Percentiles rank a stretch among this genome's conserved stretches.
phyloP scores from a whole-genome alignment of 1,140 invertebrate genomes.

The Oncopodura yosiiana region DNA sequence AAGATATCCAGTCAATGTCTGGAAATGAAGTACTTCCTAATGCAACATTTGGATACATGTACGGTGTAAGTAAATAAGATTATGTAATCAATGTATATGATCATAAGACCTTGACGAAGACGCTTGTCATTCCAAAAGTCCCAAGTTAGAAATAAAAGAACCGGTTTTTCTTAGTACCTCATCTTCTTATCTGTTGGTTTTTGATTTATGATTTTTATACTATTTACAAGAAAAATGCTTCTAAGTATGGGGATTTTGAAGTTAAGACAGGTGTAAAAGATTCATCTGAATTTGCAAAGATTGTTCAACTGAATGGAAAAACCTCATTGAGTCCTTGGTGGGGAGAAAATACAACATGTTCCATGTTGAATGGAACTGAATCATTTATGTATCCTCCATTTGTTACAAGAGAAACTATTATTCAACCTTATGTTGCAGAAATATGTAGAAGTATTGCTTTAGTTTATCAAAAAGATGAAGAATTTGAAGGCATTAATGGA shows the following conservation, averaged over 20 bases:
- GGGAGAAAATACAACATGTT: slow-evolving; percentile 51
- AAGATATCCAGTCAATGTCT: too few relatives aligned
- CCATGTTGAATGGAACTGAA: slow-evolving; percentile 60
- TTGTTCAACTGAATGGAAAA: slow-evolving; percentile 51
- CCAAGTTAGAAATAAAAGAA: too few relatives aligned
- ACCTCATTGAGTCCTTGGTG: slow-evolving; percentile 42
- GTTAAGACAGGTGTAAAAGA: too few relatives aligned
- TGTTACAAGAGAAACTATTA: slow-evolving; percentile 40
- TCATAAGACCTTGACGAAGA: not conserved
- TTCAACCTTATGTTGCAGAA: slow-evolving; percentile 26
- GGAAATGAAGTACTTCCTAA: slow-evolving; percentile 9
- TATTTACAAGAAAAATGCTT: slow-evolving; percentile 50
- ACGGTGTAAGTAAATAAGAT: too few relatives aligned
- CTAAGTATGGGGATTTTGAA: slow-evolving; percentile 44
- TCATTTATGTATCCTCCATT: slow-evolving; percentile 64
- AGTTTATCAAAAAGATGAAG: slow-evolving; percentile 48
- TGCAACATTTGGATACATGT: too few relatives aligned
- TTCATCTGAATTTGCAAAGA: slow-evolving; percentile 53
- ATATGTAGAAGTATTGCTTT: slow-evolving; percentile 51
- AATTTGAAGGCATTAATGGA: slow-evolving; percentile 56
- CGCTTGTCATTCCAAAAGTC: not conserved
- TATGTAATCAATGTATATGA: too few relatives aligned
- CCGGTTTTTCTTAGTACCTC: too few relatives aligned
- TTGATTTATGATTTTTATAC: too few relatives aligned
- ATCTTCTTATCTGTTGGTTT: too few relatives aligned